Evolutionary conservation across 2,888 invertebrate genomes (phyloP).

Genomic region (Eupelmus urozonus): DNA sequence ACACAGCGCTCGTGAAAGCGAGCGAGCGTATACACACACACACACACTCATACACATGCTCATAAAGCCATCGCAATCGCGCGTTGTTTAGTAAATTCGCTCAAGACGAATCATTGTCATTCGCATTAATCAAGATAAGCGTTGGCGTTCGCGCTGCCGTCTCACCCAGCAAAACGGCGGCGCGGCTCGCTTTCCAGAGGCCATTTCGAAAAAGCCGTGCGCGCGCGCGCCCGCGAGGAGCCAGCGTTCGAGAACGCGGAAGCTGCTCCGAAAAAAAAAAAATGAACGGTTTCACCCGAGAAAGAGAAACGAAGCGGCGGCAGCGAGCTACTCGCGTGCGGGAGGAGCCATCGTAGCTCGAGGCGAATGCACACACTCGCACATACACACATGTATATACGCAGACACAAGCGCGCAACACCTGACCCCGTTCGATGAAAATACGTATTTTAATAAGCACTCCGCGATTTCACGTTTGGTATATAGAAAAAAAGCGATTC

Average conservation of each 20-base stretch:
- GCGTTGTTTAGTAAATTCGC: no score
- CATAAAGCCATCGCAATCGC: no score
- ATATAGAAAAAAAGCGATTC: no score
- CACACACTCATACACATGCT: no score
- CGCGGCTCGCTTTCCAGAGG: slow-evolving; percentile 51
- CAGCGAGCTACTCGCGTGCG: slow-evolving; percentile 41
- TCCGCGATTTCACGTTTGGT: slow-evolving; percentile 10
- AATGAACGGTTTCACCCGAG: slow-evolving; percentile 53
- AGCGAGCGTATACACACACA: no score
- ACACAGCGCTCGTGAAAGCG: no score
- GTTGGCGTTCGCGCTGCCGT: neutral
- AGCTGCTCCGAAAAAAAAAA: slow-evolving; percentile 53
- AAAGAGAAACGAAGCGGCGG: slow-evolving; percentile 57
- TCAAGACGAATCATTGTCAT: neutral
- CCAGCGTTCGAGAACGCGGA: slow-evolving; percentile 53
- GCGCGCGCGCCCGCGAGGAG: neutral
- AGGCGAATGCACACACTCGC: slow-evolving; percentile 30
- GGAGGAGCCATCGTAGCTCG: slow-evolving; percentile 54
- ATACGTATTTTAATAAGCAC: slow-evolving; percentile 56
- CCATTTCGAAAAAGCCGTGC: slow-evolving; percentile 42
- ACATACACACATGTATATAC: slow-evolving; percentile 16
- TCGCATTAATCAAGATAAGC: neutral
- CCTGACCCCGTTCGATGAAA: slow-evolving; percentile 65
- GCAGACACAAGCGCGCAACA: slow-evolving; percentile 40
- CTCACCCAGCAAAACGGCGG: slow-evolving; percentile 11